phyloP scores from a whole-genome alignment of 2,888 invertebrate species.

The Drosophila pseudotakahashii region DNA sequence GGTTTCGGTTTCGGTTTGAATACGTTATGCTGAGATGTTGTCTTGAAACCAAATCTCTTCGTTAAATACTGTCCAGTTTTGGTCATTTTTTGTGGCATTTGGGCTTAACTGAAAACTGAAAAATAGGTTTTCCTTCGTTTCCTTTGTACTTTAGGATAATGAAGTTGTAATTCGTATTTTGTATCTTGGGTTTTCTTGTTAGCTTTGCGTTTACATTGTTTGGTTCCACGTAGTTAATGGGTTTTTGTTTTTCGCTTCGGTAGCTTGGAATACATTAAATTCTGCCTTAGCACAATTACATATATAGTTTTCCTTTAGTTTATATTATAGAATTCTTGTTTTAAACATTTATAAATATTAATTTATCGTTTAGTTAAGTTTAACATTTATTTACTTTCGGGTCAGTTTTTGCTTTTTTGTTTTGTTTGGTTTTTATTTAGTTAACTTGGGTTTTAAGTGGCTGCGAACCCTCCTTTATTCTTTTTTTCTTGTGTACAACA shows the following conservation, averaged over 20 bases:
- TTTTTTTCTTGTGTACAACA: slow-evolving; percentile 59
- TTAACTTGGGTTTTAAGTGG: slow-evolving; percentile 19
- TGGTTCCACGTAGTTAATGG: slow-evolving; percentile 37
- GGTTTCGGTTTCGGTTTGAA: slow-evolving; percentile 9
- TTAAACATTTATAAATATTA: slow-evolving; percentile 69
- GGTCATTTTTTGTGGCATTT: slow-evolving; percentile 6
- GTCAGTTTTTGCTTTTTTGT: slow-evolving; percentile 1
- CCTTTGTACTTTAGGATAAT: slow-evolving; percentile 47
- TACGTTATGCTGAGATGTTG: slow-evolving; percentile 36
- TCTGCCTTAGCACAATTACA: slow-evolving; percentile 36
- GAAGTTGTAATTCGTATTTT: slow-evolving; percentile 30
- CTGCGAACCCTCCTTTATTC: not conserved
- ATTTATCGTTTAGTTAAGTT: slow-evolving; percentile 33
- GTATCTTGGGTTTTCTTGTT: slow-evolving; percentile 8
- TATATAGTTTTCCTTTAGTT: slow-evolving; percentile 37
- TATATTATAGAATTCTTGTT: slow-evolving; percentile 50
- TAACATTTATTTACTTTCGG: slow-evolving; percentile 60
- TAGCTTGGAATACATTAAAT: slow-evolving; percentile 36
- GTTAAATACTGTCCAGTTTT: slow-evolving; percentile 47
- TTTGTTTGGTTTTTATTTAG: slow-evolving; percentile 31
- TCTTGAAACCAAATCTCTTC: slow-evolving; percentile 76
- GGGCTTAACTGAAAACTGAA: slow-evolving; percentile 19
- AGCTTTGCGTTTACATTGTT: slow-evolving; percentile 26
- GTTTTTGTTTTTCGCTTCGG: slow-evolving; percentile 44
- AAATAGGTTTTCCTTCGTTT: slow-evolving; percentile 15